These are phyloP conservation scores for Rousettus leschenaultii DNA, from an alignment of 2,113 vertebrate genomes.

Conservation along the genomic window DNA sequence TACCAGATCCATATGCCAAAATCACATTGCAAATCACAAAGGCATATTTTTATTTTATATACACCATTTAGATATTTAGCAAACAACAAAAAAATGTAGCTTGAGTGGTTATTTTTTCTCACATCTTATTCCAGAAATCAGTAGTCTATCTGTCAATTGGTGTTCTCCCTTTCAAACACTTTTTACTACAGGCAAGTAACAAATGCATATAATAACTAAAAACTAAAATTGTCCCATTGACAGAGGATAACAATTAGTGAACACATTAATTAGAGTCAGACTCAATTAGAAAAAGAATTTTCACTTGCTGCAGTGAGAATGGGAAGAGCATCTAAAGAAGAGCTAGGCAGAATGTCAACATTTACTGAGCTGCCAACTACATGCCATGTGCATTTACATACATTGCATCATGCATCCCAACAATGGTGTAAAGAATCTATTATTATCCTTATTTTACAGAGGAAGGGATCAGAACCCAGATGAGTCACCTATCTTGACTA, in stretches of 20 bases:
- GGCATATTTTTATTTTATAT: constrained; percentile 61
- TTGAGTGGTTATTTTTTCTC: constrained; percentile 70
- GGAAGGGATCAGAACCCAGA: not conserved
- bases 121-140: constrained; percentile 72
- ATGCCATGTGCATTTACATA: not conserved
- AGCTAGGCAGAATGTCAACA: not conserved
- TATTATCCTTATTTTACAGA: not conserved
- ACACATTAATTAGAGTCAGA: not conserved
- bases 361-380: not conserved
- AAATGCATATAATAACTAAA: constrained; percentile 5
- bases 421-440: not conserved
- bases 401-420: not conserved
- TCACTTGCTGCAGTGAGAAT: not conserved
- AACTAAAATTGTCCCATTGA: not conserved
- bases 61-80: constrained; percentile 60
- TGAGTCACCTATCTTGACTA: not conserved
- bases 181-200: constrained; percentile 45
- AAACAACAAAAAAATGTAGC: constrained; percentile 71
- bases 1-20: constrained; percentile 65
- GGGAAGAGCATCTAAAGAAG: not conserved
- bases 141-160: constrained; percentile 64
- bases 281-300: not conserved
- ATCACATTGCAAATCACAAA: constrained; percentile 65
- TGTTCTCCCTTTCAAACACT: constrained; percentile 65
- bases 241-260: not conserved